These are phyloP conservation scores for Ectemnius lituratus DNA, from an alignment of 2,888 invertebrate species.

Conservation along the genomic window DNA sequence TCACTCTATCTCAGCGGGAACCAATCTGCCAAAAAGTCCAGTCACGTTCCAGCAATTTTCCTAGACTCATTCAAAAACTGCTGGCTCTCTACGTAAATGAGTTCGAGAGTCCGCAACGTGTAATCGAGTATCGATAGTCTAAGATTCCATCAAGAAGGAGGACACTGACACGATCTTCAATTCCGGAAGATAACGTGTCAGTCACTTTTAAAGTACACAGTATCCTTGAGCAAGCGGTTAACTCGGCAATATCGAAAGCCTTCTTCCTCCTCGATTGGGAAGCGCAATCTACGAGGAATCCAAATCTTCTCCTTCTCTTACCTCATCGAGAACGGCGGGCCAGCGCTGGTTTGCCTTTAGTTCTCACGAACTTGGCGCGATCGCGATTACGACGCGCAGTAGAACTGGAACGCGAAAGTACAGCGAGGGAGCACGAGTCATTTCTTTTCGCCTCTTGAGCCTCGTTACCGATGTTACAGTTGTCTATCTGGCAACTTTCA, in stretches of 20 bases:
- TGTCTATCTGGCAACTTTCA: too few species aligned
- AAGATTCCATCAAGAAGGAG: too few species aligned
- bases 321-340: neutral
- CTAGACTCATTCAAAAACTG: too few species aligned
- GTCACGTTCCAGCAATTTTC: too few species aligned
- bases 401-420: slow-evolving; percentile 4
- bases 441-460: too few species aligned
- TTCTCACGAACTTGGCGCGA: slow-evolving; percentile 46
- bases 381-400: slow-evolving; percentile 15
- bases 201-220: neutral
- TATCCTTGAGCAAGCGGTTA: neutral
- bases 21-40: too few species aligned
- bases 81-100: too few species aligned
- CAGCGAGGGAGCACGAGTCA: neutral
- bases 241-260: neutral
- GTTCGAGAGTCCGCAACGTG: too few species aligned
- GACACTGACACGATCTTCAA: neutral
- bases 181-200: slow-evolving; percentile 2
- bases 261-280: neutral
- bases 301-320: neutral
- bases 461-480: too few species aligned
- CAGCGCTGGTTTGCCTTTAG: neutral
- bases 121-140: too few species aligned
- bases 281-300: neutral
- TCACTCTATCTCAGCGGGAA: too few species aligned